Evolutionary conservation across 1,140 invertebrate genomes (phyloP).

Genomic region (Zophobas morio): DNA sequence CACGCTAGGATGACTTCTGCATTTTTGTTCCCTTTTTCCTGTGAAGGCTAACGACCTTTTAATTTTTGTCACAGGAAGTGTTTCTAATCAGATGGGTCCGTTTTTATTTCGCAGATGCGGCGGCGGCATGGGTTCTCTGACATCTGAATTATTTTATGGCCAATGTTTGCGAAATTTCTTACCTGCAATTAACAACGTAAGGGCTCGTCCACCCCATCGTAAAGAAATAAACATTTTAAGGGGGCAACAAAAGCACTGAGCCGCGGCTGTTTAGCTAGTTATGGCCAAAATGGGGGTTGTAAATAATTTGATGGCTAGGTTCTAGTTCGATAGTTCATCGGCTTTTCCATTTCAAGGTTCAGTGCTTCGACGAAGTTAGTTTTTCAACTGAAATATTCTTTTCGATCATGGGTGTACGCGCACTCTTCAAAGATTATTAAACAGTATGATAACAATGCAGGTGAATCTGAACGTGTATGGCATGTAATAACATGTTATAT

Average conservation of each 20-base stretch:
- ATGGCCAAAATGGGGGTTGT: constrained; percentile 20
- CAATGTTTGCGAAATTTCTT: not conserved
- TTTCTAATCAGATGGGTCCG: constrained; percentile 11
- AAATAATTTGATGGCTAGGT: constrained; percentile 17
- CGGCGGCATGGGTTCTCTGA: no score
- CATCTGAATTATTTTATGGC: no score
- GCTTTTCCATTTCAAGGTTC: constrained; percentile 11
- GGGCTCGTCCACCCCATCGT: constrained; percentile 11
- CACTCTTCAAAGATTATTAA: constrained; percentile 31
- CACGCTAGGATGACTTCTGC: constrained; percentile 42
- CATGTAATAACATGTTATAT: constrained; percentile 58
- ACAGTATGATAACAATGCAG: constrained; percentile 55
- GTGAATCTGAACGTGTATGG: constrained; percentile 57
- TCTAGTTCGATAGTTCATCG: constrained; percentile 4
- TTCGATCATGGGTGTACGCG: not conserved
- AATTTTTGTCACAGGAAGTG: constrained; percentile 33
- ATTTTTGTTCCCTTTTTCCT: constrained; percentile 39
- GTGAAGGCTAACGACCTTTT: constrained; percentile 32
- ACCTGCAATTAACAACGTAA: constrained; percentile 16
- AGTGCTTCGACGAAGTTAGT: constrained; percentile 9
- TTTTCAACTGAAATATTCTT: constrained; percentile 5
- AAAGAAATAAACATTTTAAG: constrained; percentile 37
- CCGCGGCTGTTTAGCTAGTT: constrained; percentile 18
- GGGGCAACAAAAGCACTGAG: constrained; percentile 16
- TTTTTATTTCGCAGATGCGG: no score